Evolutionary conservation across 2,797 vertebrate species (phyloP), one percentile per base, ranked within the genome.

Genomic region (Coracias cyanogaster): DNA sequence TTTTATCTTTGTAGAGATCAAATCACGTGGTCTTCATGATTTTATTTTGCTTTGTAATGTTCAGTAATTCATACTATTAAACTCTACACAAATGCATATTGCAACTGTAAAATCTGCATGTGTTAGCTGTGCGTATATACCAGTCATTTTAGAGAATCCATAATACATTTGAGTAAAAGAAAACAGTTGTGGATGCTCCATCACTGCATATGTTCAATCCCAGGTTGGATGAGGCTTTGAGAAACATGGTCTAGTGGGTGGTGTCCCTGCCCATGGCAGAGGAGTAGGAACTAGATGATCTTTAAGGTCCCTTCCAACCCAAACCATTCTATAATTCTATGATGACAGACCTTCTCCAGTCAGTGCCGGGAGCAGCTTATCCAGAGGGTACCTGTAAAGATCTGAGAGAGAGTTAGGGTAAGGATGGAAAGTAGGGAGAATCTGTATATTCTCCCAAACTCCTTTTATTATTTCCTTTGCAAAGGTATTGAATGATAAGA

Each of bases 31-130:
- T 29, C 15, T 91, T 96, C 22, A 12, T 55, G 13, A 54, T 94
- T 93, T 93, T 87, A 33, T 52, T 87, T 97, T 94, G 33, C 22
- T 76, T 87, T 73, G 13, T 78, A 80, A 77, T 80, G 76, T 88
- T 41, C 33, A 71, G 8, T 95, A 80, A 90, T 82, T 39, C 21
- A 16, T 84, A 61, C 20, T 65, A 45, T 66, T 80, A 91, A 93
- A 89, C 12, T 25, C 39, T 22, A 37, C 19, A 35, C 8, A 57
- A 64, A 61, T 87, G 21, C 29, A 33, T 80, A 58, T 58, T 74
- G 16, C 20, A 45, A 28, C 60, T 81, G 37, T 37, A 86, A 85
- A 91, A 85, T 61, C 57, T 82, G 3, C 26, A 6, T 86, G 29
- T 86, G 29, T 66, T 85, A 80, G 65, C 12, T 76, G 46, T 78